A percentile compares a stretch with the other conserved stretches of the same genome.
Evolutionary conservation across 2,113 vertebrate species (phyloP).

Genomic region (Trematocara stigmaticum): DNA sequence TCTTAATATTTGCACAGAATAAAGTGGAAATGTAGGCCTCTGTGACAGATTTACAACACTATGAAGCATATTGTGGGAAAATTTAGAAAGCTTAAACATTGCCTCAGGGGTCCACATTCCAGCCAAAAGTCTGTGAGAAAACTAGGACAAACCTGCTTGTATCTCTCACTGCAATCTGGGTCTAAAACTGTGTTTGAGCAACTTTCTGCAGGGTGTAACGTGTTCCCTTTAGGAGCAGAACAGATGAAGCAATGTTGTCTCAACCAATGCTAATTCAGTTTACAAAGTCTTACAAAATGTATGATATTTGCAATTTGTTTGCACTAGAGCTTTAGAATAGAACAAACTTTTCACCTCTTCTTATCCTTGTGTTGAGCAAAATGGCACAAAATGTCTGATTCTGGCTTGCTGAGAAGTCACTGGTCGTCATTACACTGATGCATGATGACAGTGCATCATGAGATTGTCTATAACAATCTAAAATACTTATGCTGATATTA

Average conservation of each 20-base stretch:
- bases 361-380: not conserved
- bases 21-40: slow-evolving; percentile 11
- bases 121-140: slow-evolving; percentile 42
- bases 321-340: not conserved
- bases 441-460: not conserved
- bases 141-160: slow-evolving; percentile 34
- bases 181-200: slow-evolving; percentile 9
- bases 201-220: not conserved
- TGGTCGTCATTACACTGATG: not conserved
- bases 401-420: not conserved
- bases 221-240: not conserved
- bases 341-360: not conserved
- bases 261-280: not conserved
- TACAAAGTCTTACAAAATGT: not conserved
- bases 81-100: not conserved
- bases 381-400: not conserved
- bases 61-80: slow-evolving; percentile 4
- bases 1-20: not conserved
- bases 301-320: not conserved
- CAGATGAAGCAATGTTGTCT: slow-evolving; percentile 11
- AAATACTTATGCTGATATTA: not conserved
- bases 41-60: slow-evolving; percentile 10
- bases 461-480: not conserved
- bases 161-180: slow-evolving; percentile 3
- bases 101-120: slow-evolving; percentile 3